Base-by-base conservation (phyloP, 2,113 vertebrate species). In the Charina bottae region DNA sequence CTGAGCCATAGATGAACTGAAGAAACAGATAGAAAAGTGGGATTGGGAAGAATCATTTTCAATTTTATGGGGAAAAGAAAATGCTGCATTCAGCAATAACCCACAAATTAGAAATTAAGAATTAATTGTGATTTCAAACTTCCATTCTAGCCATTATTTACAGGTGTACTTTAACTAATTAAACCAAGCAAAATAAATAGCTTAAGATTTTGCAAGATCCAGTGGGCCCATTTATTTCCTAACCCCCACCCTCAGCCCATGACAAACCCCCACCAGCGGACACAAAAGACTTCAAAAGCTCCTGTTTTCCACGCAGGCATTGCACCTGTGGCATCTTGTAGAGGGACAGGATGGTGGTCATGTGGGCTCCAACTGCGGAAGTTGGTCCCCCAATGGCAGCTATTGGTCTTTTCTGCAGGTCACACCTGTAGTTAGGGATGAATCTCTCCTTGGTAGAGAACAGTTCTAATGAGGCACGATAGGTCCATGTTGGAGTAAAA, bases 351-450 rank as follows among this genome's bases (percentile, higher is more conserved):
- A 68, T 26, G 8, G 24, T 28, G 8, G 21, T 53, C 88, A 90
- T 21, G 28, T 89, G 15, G 23, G 68, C 6, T 17, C n/a, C 54
- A 2, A 72, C 15, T 28, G 85, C 19, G 13, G 58, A 62, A 2
- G 23, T 55, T 37, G 84, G 56, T 28, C 92, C 92, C n/a, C 89
- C 88, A 21, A 92, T 55, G 37, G 85, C 72, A 56, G 85, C 88
- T 64, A 86, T 33, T 33, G 60, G 17, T 7, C 24, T 46, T 2
- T 55, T 53, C 33, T 23, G 26, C 1, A 0, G 0, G 15, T 84
- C 42, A 54, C 91, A 92, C 33, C 23, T 72, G 56, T 84, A 92
- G 87, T 92, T 92, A 19, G 88, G 92, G 9, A 92, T n/a, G 13
- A 89, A 89, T 33, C 4, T 85, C 0, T 12, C 15, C 15, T 26